phyloP scores from a whole-genome alignment of 2,113 vertebrate genomes.

The Amblyornis subalaris region DNA sequence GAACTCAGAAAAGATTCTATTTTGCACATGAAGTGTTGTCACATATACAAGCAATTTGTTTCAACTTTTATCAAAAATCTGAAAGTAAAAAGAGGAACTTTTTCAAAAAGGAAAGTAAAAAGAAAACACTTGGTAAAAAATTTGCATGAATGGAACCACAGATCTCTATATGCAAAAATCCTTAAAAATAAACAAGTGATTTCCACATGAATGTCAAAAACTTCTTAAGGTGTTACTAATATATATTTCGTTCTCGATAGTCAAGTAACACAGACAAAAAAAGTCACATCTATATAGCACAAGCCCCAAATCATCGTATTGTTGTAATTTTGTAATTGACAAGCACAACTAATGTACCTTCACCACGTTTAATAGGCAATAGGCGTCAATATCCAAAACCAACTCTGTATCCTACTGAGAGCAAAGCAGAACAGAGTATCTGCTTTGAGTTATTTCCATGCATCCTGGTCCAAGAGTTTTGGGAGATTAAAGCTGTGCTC shows the following conservation, averaged over 20 bases:
- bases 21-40: background rate
- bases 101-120: background rate
- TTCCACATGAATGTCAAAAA: background rate
- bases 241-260: background rate
- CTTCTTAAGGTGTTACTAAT: background rate
- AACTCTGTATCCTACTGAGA: background rate
- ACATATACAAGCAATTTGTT: background rate
- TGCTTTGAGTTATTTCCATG: background rate
- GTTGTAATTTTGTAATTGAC: background rate
- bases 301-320: background rate
- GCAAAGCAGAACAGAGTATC: background rate
- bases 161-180: background rate
- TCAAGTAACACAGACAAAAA: background rate
- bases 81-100: background rate
- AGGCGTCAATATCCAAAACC: background rate
- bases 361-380: background rate
- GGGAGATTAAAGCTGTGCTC: background rate
- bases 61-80: background rate
- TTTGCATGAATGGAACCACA: background rate
- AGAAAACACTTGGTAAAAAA: background rate
- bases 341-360: background rate
- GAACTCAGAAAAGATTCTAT: background rate
- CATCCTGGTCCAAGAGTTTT: background rate
- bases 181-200: background rate
- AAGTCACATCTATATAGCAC: background rate